Base-by-base conservation (phyloP, 2,888 invertebrate species). In the Rhaphigaster nebulosa region DNA sequence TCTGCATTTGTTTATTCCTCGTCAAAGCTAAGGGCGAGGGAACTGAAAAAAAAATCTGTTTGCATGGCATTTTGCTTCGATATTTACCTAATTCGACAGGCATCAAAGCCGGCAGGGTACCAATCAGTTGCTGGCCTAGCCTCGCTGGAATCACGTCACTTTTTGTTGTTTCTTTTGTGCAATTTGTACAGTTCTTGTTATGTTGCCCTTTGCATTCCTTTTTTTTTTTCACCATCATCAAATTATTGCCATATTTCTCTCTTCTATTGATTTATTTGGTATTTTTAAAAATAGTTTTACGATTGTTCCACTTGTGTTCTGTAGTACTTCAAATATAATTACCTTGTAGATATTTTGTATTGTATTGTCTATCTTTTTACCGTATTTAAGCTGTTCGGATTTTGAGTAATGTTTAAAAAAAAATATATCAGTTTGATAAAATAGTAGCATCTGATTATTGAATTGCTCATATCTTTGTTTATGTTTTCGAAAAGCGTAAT, bases 11-110 rank as follows among this genome's bases (percentile, higher is more conserved):
- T 76, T 76, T 76, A 76, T 29, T 88, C 65, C 26, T 38, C 45
- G 88, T 88, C 88, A 88, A 88, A 88, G 88, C 56, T 41, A 88
- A 87, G 56, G 52, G 56, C 54, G 26, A 54, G 54, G 87, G 65
- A 38, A 5, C 65, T 26, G n/a, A 87, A 56, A 87, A 88, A 60
- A 41, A 88, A 88, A 88, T 56, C 88, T 88, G 88, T 88, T 88
- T 88, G 88, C 60, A 88, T 88, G 88, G 88, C 88, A 88, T 88
- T 88, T 60, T n/a, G 88, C 52, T 54, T 60, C 41, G 60, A 88
- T 88, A 88, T 88, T 88, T 88, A 88, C 88, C 88, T 60, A 88
- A 88, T 88, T 60, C 88, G 88, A 41, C 29, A 56, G 88, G 56
- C 88, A 38, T 84, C 84, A 84, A 84, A 84, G 84, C 84, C 29